Evolutionary conservation across 2,888 invertebrate genomes (phyloP).

Genomic region (Theretra japonica): DNA sequence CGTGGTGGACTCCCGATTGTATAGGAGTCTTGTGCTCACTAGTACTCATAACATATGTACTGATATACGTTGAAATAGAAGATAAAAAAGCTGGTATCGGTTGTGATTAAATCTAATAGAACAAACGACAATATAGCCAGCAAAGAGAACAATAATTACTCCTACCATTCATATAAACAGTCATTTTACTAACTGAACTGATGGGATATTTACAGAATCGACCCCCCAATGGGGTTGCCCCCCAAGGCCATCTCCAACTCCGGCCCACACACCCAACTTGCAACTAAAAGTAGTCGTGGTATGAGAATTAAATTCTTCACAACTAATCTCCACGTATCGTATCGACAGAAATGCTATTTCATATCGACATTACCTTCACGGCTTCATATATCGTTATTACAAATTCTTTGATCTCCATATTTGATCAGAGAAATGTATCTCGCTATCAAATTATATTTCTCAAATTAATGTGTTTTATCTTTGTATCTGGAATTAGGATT

Average conservation of each 20-base stretch:
- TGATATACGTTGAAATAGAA: too few relatives aligned
- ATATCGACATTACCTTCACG: background rate
- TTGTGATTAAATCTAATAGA: too few relatives aligned
- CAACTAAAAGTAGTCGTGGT: background rate
- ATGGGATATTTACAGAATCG: too few relatives aligned
- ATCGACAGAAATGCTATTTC: conserved; percentile 3
- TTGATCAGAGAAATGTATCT: background rate
- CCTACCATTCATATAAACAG: too few relatives aligned
- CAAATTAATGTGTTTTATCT: background rate
- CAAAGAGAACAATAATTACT: too few relatives aligned
- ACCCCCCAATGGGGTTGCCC: too few relatives aligned
- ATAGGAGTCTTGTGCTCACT: too few relatives aligned
- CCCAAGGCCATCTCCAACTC: background rate
- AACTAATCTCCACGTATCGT: background rate
- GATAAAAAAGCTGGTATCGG: too few relatives aligned
- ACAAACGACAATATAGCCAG: too few relatives aligned
- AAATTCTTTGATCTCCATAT: conserved; percentile 26
- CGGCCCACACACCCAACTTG: background rate
- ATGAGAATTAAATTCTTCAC: conserved; percentile 1
- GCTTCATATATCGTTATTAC: conserved; percentile 23
- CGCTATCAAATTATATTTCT: conserved; percentile 6
- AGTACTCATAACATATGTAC: too few relatives aligned
- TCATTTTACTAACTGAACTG: too few relatives aligned
- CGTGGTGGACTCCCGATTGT: too few relatives aligned
- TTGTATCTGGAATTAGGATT: background rate